Evolutionary conservation across 2,113 vertebrate genomes (phyloP).

Genomic region (Atherinomorus stipes): DNA sequence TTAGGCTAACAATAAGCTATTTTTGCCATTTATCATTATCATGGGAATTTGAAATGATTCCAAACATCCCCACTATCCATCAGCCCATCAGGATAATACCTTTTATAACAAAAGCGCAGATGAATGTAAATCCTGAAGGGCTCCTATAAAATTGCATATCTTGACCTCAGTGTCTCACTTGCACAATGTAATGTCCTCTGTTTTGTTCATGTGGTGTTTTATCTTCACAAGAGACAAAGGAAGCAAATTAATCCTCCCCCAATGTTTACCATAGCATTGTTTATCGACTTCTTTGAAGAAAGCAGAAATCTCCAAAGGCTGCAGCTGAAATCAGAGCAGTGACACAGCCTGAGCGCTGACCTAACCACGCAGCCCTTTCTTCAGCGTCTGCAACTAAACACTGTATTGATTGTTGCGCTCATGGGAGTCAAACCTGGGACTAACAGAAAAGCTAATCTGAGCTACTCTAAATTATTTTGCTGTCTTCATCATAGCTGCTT

Average conservation of each 20-base stretch:
- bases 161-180: conserved; percentile 6
- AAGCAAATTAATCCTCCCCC: conserved; percentile 36
- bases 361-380: conserved; percentile 42
- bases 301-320: conserved; percentile 30
- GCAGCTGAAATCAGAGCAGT: conserved; percentile 28
- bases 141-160: conserved; percentile 53
- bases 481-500: conserved; percentile 71
- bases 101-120: conserved; percentile 49
- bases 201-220: conserved; percentile 38
- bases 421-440: conserved; percentile 64
- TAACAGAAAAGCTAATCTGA: conserved; percentile 57
- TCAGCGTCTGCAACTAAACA: conserved; percentile 52
- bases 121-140: conserved; percentile 63
- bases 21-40: conserved; percentile 45
- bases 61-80: conserved; percentile 41
- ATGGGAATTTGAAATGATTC: conserved; percentile 47
- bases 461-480: conserved; percentile 76
- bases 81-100: conserved; percentile 49
- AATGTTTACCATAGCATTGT: conserved; percentile 47
- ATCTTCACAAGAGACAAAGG: conserved; percentile 36
- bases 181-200: conserved; percentile 22
- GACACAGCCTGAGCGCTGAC: conserved; percentile 38
- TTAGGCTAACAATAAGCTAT: background rate
- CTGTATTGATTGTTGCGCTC: conserved; percentile 63
- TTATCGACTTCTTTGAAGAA: conserved; percentile 31